Conservation (phyloP, 2,888 invertebrate species). For the Vanessa cardui region DNA sequence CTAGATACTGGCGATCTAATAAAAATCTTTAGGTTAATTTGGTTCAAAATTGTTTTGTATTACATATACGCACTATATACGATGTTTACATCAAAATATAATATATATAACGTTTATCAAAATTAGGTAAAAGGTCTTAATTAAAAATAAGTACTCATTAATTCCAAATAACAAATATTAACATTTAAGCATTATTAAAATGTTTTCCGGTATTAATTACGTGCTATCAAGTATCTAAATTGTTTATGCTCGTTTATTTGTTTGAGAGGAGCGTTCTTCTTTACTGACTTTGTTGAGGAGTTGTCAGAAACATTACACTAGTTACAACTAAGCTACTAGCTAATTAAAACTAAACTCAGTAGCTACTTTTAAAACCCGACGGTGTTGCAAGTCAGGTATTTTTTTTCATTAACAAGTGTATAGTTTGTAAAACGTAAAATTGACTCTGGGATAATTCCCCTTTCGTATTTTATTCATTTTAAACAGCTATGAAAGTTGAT, state of each 20-base stretch:
- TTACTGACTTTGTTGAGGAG: neutral
- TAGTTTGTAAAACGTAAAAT: too few species aligned
- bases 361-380: neutral
- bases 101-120: too few species aligned
- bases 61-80: too few species aligned
- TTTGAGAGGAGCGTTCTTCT: neutral
- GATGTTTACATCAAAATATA: too few species aligned
- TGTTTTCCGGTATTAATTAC: neutral
- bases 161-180: neutral
- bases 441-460: too few species aligned
- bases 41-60: too few species aligned
- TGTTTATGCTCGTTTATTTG: conserved; percentile 4
- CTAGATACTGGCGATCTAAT: too few species aligned
- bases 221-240: neutral
- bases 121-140: too few species aligned
- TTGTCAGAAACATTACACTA: conserved; percentile 9
- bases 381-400: neutral
- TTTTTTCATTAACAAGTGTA: neutral
- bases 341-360: neutral
- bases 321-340: neutral
- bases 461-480: too few species aligned
- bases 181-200: neutral
- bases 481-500: too few species aligned
- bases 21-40: too few species aligned
- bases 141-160: too few species aligned